Conservation (phyloP, 1,140 invertebrate genomes). For the Cotesia typhae region DNA sequence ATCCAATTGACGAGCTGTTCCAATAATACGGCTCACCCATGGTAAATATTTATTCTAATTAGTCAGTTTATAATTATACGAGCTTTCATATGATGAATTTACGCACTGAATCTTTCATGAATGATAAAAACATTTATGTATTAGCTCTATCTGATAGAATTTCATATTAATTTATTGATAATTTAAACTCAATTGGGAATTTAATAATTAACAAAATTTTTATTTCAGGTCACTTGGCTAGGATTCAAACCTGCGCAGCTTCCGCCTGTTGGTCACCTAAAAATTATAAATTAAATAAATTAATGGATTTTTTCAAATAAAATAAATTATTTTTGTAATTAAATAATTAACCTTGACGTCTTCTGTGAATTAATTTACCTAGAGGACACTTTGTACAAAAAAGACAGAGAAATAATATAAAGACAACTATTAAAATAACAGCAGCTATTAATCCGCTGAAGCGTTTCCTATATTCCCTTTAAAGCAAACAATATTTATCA, state of each 20-base stretch:
- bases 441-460: conserved; percentile 5
- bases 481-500: background rate
- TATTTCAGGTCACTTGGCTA: background rate
- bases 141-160: conserved; percentile 60
- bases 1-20: background rate
- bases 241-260: background rate
- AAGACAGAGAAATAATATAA: conserved; percentile 16
- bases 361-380: conserved; percentile 5
- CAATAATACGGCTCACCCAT: too few relatives aligned
- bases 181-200: background rate
- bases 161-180: conserved; percentile 10
- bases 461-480: background rate
- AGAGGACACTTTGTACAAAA: conserved; percentile 26
- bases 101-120: conserved; percentile 49
- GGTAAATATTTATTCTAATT: too few relatives aligned
- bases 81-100: conserved; percentile 42
- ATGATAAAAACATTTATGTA: conserved; percentile 43
- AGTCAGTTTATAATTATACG: too few relatives aligned
- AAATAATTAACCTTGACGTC: too few relatives aligned
- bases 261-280: too few relatives aligned
- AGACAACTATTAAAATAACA: background rate
- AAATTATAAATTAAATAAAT: too few relatives aligned
- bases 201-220: conserved; percentile 12
- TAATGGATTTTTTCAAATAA: too few relatives aligned
- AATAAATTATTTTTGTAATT: too few relatives aligned